Evolutionary conservation across 2,888 invertebrate species (phyloP), one percentile per base, ranked within the genome.

Genomic region (Ormia ochracea): DNA sequence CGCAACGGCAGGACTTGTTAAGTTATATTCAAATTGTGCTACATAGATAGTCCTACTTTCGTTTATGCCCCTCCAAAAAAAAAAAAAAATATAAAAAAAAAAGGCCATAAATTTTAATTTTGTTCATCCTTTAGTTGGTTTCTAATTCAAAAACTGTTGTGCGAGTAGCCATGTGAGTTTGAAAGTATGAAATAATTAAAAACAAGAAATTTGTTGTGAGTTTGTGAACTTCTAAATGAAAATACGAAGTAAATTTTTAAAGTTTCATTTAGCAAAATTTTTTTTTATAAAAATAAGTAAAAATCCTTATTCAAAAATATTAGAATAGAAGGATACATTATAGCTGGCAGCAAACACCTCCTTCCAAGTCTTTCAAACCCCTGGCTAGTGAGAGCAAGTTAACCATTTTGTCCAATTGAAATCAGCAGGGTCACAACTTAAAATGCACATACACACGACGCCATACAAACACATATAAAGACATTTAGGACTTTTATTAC

Each of bases 401-500:
- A 52, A 52, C 19, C 23, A 23, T 54, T 48, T 72, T 66, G 19
- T 72, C 23, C 61, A 70, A 76, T 63, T 72, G 76, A 80, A 72
- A 80, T 68, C 61, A 65, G 59, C 59, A 78, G 66, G 76, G 56
- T 50, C 66, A 72, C 28, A 63, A 48, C 52, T 48, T 41, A 50
- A 48, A 72, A 66, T 66, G 26, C 45, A n/a, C n/a, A n/a, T n/a
- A n/a, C n/a, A n/a, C n/a, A n/a, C n/a, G n/a, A n/a, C n/a, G n/a
- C n/a, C n/a, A n/a, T n/a, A n/a, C n/a, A n/a, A n/a, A n/a, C n/a
- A n/a, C n/a, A 56, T 72, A 72, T 72, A 50, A 68, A 80, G 61
- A 61, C 66, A 76, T 76, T 72, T 72, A 48, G 72, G 68, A 76
- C 28, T 80, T 69, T 72, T 80, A 80, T 76, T 76, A 36, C 70